Conservation (phyloP, 2,797 vertebrate species). For the Acipenser oxyrinchus region DNA sequence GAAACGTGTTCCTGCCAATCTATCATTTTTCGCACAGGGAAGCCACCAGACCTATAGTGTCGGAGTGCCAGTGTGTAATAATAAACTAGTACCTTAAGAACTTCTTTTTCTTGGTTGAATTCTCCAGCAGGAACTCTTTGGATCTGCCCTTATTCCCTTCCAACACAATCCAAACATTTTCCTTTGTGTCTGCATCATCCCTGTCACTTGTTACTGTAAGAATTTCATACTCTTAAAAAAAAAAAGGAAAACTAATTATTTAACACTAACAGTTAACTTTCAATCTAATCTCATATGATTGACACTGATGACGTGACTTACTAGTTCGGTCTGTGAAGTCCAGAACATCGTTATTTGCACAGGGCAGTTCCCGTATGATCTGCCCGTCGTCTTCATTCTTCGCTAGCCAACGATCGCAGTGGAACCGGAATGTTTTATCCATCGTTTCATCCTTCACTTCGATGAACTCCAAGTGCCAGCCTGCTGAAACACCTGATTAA, state of each 20-base stretch:
- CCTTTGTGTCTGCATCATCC: slow-evolving; percentile 80
- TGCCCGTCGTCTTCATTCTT: slow-evolving; percentile 84
- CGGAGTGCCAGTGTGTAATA: too few species aligned
- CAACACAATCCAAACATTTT: slow-evolving; percentile 84
- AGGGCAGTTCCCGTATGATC: slow-evolving; percentile 82
- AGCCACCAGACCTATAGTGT: too few species aligned
- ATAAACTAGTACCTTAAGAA: slow-evolving; percentile 69
- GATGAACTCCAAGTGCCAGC: slow-evolving; percentile 87
- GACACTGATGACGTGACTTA: slow-evolving; percentile 40
- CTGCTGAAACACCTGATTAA: slow-evolving; percentile 62
- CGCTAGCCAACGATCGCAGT: slow-evolving; percentile 90
- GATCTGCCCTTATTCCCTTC: slow-evolving; percentile 86
- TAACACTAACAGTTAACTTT: neutral
- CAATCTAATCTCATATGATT: too few species aligned
- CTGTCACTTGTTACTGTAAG: slow-evolving; percentile 72
- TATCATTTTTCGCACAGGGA: too few species aligned
- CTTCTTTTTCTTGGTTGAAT: slow-evolving; percentile 82
- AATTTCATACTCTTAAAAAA: slow-evolving; percentile 81
- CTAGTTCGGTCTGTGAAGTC: slow-evolving; percentile 85
- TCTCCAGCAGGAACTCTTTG: slow-evolving; percentile 90
- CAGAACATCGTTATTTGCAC: slow-evolving; percentile 80
- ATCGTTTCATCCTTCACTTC: slow-evolving; percentile 78
- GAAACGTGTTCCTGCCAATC: too few species aligned
- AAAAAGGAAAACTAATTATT: slow-evolving; percentile 22
- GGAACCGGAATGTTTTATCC: slow-evolving; percentile 85